Base-by-base conservation (phyloP, 2,797 vertebrate species). In the Chaunax sp. region DNA sequence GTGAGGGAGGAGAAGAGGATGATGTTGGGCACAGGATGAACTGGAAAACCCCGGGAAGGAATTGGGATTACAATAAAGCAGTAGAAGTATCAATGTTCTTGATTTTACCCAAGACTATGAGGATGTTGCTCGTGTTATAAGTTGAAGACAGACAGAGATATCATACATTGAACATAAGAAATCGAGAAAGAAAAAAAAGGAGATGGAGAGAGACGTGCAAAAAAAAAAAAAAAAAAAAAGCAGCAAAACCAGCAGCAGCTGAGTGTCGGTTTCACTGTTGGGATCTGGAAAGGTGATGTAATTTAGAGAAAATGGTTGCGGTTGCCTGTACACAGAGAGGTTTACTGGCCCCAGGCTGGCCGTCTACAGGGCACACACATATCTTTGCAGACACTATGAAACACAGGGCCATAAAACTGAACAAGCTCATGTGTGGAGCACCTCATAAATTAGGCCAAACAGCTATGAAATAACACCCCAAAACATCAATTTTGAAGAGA, bases 211-310 rank as follows among this genome's bases (percentile, higher is more conserved):
- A 72, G 33, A 61, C 46, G 38, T 56, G 40, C 18, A 61, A 77
- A 61, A 8, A 35, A 64, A 71, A 55, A 28, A 35, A 33, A 38
- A 28, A 35, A 33, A 38, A 22, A 28, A 67, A 77, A 56, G 40
- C 65, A 46, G 40, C 52, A 69, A 73, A 80, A 67, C 68, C 71
- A 81, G 70, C 84, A 78, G 77, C 83, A 84, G 86, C 85, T 86
- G 80, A 88, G 82, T 19, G 6, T 54, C 47, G 62, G 77, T 87
- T 91, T 90, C 85, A 81, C 83, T 80, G 78, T 50, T 75, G 64
- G 64, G 65, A 87, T 87, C 72, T 81, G 89, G 84, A 88, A 87
- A 88, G 89, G 86, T 93, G 91, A 93, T 88, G 91, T 93, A 69
- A 93, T 90, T 89, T 79, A 77, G 69, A 75, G 80, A 75, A 84